Evolutionary conservation across 2,113 vertebrate species (phyloP).

Genomic region (Neodon shergylaensis): DNA sequence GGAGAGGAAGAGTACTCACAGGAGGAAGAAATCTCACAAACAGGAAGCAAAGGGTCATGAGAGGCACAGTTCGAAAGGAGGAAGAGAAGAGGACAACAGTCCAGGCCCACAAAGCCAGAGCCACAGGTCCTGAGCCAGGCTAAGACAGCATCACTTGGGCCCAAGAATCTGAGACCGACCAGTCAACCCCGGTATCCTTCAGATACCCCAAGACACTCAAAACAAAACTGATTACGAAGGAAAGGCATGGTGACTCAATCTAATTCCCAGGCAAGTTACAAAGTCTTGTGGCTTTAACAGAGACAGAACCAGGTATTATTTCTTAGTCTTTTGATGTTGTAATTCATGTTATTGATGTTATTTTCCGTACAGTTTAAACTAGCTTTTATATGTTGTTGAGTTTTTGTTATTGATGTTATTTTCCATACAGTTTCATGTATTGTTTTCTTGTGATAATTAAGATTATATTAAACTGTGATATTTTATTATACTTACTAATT

Average conservation of each 20-base stretch:
- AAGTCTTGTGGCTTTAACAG: not conserved
- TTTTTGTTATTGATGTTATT: not conserved
- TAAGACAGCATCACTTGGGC: not conserved
- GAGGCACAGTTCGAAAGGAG: slow-evolving; percentile 82
- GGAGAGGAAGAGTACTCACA: slow-evolving; percentile 79
- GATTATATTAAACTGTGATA: not conserved
- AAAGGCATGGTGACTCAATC: not conserved
- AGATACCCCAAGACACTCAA: not conserved
- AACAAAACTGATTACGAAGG: not conserved
- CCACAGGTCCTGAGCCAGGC: not conserved
- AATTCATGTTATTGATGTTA: not conserved
- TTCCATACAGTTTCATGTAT: not conserved
- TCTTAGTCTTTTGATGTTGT: not conserved
- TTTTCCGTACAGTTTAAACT: slow-evolving; percentile 16
- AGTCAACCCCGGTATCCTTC: not conserved
- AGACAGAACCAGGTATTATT: not conserved
- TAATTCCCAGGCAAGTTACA: slow-evolving; percentile 44
- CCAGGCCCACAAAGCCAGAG: slow-evolving; percentile 72
- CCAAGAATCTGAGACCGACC: not conserved
- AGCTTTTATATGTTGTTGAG: too few relatives aligned
- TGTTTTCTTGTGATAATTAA: not conserved
- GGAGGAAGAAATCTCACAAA: slow-evolving; percentile 82
- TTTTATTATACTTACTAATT: not conserved
- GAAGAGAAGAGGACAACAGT: slow-evolving; percentile 82
- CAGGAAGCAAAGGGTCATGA: slow-evolving; percentile 60